A percentile compares a stretch with the other conserved stretches of the same genome.
Conservation (phyloP, 2,113 vertebrate genomes). For the Sisor rabdophorus region DNA sequence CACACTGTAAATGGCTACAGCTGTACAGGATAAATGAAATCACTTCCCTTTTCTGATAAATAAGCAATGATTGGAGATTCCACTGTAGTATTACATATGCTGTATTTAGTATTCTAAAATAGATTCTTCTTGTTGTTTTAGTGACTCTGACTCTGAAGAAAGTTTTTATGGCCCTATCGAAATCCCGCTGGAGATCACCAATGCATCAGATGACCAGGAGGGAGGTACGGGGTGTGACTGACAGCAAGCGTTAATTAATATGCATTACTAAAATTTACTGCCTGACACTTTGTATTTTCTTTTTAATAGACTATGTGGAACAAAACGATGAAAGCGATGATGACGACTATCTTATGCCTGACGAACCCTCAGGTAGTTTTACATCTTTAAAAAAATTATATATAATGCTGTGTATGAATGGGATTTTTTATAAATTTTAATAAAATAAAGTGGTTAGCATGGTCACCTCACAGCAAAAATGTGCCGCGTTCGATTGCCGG, state of each 20-base stretch:
- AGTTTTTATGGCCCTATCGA: conserved; percentile 90
- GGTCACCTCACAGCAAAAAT: too few species aligned
- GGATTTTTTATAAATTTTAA: not conserved
- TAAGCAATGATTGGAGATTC: not conserved
- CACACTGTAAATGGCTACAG: not conserved
- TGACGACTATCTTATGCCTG: conserved; percentile 80
- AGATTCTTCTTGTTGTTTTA: conserved; percentile 52
- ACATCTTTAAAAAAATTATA: not conserved
- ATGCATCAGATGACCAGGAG: conserved; percentile 70
- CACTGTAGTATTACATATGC: too few species aligned
- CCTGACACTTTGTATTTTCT: not conserved
- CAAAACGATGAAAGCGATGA: conserved; percentile 81
- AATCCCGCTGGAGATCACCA: conserved; percentile 79
- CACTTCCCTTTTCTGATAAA: conserved; percentile 46
- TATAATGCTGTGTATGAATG: not conserved
- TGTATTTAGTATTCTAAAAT: not conserved
- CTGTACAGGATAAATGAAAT: not conserved
- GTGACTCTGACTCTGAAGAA: conserved; percentile 86
- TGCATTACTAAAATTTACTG: not conserved
- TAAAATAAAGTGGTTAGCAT: not conserved
- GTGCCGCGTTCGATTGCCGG: too few species aligned
- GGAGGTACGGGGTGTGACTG: conserved; percentile 67
- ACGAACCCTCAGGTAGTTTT: conserved; percentile 62
- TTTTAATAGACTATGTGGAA: conserved; percentile 73
- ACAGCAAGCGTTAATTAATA: not conserved